Base-by-base conservation (phyloP, 2,113 vertebrate species). In the Diphyllodes magnificus region DNA sequence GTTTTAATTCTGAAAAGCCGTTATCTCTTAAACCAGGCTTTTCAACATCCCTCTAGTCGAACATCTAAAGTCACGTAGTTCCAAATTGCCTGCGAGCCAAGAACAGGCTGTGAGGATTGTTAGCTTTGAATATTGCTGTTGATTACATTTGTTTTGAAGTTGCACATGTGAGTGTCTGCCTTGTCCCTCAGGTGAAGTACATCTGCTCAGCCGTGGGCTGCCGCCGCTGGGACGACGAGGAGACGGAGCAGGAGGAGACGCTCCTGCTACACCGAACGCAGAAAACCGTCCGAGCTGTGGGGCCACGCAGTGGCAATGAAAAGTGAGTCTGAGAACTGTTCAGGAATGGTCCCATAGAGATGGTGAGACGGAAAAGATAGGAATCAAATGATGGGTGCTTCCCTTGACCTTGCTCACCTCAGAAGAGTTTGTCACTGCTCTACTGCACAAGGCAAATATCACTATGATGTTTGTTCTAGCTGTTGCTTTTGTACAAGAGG, bases 201-300 rank as follows among this genome's bases (percentile, higher is more conserved):
- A 99, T 99, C 97, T 99, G 99, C 97, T 99, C 99, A 2, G 97
- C 99, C 15, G 96, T 99, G 97, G 99, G 99, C 80, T 99, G 99
- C 97, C 99, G 98, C 76, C 98, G 95, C 14, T 99, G 99, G 99
- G 98, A 98, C 15, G 98, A 98, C 0, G 99, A 99, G 6, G 98
- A 99, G 27, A 24, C 97, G 2, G 99, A 99, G 15, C 95, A 98
- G 14, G 99, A 99, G 76, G 99, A 99, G 73, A 98, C 99, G 10
- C 97, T 99, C 8, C 97, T 99, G 19, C 96, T 99, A 37, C 99
- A 99, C 53, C 98, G 99, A 64, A 99, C 99, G 15, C 99, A 99
- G 98, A 99, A 99, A 97, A 99, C 99, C 0, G 99, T 99, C 17
- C 96, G 99, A 71, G 99, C 99, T 10, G 99, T 99, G 24, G 98